Evolutionary conservation across 2,797 vertebrate species (phyloP).

Genomic region (Apogon hyalosoma): DNA sequence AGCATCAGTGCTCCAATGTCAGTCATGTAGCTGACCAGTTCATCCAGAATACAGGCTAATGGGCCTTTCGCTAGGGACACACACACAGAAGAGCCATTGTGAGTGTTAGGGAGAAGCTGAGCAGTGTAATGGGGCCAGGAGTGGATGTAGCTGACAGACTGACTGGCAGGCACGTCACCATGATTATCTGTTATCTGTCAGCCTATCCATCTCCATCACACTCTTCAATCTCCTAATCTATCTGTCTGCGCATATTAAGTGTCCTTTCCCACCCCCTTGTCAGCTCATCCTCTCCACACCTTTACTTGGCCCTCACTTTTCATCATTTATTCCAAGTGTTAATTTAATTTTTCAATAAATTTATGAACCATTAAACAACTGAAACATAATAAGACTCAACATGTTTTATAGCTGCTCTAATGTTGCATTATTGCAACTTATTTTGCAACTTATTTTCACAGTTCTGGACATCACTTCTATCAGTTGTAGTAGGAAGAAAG

Average conservation of each 20-base stretch:
- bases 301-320: slow-evolving; percentile 3
- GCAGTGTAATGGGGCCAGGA: slow-evolving; percentile 64
- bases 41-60: slow-evolving; percentile 73
- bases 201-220: slow-evolving; percentile 47
- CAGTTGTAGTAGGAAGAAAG: too few relatives aligned
- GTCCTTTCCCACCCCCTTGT: slow-evolving; percentile 66
- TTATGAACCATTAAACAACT: too few relatives aligned
- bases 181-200: slow-evolving; percentile 68
- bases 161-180: slow-evolving; percentile 74
- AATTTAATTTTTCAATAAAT: neutral
- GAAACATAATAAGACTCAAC: neutral
- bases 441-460: too few relatives aligned
- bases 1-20: slow-evolving; percentile 69
- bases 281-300: slow-evolving; percentile 38
- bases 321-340: too few relatives aligned
- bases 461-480: too few relatives aligned
- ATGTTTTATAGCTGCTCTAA: neutral
- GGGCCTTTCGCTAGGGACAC: slow-evolving; percentile 39
- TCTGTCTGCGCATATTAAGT: slow-evolving; percentile 63
- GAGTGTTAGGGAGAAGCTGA: slow-evolving; percentile 33
- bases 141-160: slow-evolving; percentile 78
- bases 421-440: slow-evolving; percentile 1
- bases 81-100: slow-evolving; percentile 76
- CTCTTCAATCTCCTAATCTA: slow-evolving; percentile 49
- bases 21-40: slow-evolving; percentile 64